phyloP scores from a whole-genome alignment of 2,888 invertebrate species.

The Folsomia manolachei region DNA sequence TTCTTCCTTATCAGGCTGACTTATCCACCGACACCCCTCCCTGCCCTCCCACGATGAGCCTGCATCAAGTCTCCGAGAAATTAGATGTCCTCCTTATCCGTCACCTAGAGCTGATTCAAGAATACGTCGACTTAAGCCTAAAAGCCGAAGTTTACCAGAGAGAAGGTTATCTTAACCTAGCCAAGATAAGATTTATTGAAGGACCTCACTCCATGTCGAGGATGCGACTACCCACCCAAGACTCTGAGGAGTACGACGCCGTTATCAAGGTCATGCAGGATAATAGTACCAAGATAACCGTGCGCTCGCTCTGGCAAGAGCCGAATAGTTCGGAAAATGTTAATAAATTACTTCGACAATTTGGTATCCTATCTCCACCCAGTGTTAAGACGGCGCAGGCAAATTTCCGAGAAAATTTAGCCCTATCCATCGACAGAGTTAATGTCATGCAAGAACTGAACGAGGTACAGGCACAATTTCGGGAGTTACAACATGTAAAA shows the following conservation, averaged over 20 bases:
- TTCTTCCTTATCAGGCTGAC: too few relatives aligned
- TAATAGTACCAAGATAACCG: slow-evolving; percentile 50
- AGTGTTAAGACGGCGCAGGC: slow-evolving; percentile 71
- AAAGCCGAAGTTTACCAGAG: slow-evolving; percentile 68
- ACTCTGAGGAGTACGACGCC: slow-evolving; percentile 54
- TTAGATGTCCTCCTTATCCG: slow-evolving; percentile 69
- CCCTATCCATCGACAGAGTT: slow-evolving; percentile 61
- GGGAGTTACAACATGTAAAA: background rate
- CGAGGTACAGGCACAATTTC: background rate
- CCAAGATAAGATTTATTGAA: slow-evolving; percentile 75
- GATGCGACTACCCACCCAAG: slow-evolving; percentile 69
- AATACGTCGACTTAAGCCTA: slow-evolving; percentile 66
- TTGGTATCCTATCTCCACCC: slow-evolving; percentile 79
- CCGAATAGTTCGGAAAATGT: background rate
- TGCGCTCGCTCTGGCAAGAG: background rate
- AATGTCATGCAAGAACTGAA: slow-evolving; percentile 14
- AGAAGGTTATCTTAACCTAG: slow-evolving; percentile 69
- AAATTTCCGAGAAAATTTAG: slow-evolving; percentile 68
- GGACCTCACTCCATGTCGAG: slow-evolving; percentile 70
- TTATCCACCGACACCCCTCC: too few relatives aligned
- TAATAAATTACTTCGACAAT: slow-evolving; percentile 75
- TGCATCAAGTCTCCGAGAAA: slow-evolving; percentile 57
- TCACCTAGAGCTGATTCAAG: slow-evolving; percentile 70
- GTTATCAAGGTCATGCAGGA: slow-evolving; percentile 44
- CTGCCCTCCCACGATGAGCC: too few relatives aligned